Percentiles rank a stretch among this genome's conserved stretches.
These are phyloP conservation scores for Muschampia plurimacula DNA, from an alignment of 2,888 invertebrate species.

Conservation along the genomic window DNA sequence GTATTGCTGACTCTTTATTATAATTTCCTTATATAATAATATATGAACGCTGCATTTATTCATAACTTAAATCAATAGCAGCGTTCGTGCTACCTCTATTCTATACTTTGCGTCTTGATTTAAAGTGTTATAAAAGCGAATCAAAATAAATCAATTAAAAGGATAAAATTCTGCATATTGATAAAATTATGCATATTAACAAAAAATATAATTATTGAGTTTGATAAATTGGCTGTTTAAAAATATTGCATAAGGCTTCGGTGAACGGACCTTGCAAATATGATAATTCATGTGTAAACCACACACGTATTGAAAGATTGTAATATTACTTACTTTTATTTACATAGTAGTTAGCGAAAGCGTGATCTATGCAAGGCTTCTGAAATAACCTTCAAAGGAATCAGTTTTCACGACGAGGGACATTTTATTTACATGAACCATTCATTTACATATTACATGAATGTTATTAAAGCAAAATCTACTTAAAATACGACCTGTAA, in stretches of 20 bases:
- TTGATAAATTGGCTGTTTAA: not conserved
- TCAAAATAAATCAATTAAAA: too few relatives aligned
- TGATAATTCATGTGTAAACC: not conserved
- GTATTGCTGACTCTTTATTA: not conserved
- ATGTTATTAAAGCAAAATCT: too few relatives aligned
- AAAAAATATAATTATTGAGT: not conserved
- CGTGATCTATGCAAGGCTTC: constrained; percentile 67
- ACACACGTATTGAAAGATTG: not conserved
- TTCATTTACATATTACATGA: not conserved
- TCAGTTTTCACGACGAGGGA: constrained; percentile 4
- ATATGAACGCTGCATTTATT: constrained; percentile 23
- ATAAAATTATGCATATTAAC: not conserved
- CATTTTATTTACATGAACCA: not conserved
- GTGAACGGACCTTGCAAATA: not conserved
- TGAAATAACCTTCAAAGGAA: constrained; percentile 21
- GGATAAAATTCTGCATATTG: too few relatives aligned
- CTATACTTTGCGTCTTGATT: not conserved
- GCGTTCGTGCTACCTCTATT: not conserved
- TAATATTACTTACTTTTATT: constrained; percentile 46
- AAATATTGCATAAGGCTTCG: not conserved
- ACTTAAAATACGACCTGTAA: too few relatives aligned
- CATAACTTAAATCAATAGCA: not conserved
- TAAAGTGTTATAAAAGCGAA: too few relatives aligned
- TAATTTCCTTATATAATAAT: constrained; percentile 19
- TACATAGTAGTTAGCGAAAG: constrained; percentile 66